Conservation (phyloP, 2,797 vertebrate genomes). For the Ptychobarbus kaznakovi region DNA sequence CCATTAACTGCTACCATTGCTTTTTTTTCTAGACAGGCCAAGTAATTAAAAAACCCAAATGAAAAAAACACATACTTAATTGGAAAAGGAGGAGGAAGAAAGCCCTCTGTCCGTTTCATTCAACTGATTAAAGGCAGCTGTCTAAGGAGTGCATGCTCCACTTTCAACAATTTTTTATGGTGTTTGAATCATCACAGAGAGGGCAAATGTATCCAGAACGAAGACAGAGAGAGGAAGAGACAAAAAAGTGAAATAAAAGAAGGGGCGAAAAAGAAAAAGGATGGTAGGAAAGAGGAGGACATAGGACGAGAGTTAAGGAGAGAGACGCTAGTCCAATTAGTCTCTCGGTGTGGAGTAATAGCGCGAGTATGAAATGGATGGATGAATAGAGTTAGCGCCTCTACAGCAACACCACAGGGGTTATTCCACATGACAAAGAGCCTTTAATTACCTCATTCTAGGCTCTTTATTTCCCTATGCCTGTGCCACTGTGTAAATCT, state of each 20-base stretch:
- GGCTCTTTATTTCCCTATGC: slow-evolving; percentile 53
- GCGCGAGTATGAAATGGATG: slow-evolving; percentile 53
- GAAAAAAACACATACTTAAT: slow-evolving; percentile 1
- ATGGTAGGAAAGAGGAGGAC: neutral
- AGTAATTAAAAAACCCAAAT: slow-evolving; percentile 33
- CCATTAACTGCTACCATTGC: neutral
- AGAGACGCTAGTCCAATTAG: slow-evolving; percentile 51
- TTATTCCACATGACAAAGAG: slow-evolving; percentile 62
- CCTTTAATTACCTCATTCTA: slow-evolving; percentile 64
- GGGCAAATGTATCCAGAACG: neutral
- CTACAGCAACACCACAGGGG: slow-evolving; percentile 50
- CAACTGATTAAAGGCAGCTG: slow-evolving; percentile 31
- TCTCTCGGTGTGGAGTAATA: slow-evolving; percentile 53
- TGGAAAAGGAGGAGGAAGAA: slow-evolving; percentile 2
- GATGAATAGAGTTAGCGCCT: slow-evolving; percentile 48
- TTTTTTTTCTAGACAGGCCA: slow-evolving; percentile 18
- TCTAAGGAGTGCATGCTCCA: neutral
- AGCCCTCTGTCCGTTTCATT: slow-evolving; percentile 16
- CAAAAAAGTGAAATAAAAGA: neutral
- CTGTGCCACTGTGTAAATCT: slow-evolving; percentile 51
- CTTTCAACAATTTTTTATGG: slow-evolving; percentile 21
- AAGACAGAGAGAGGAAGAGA: neutral
- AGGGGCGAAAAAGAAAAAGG: neutral
- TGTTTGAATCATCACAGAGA: slow-evolving; percentile 32
- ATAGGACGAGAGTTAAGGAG: slow-evolving; percentile 27